These are phyloP conservation scores for Cydia fagiglandana DNA, from an alignment of 1,140 invertebrate species.

Conservation along the genomic window DNA sequence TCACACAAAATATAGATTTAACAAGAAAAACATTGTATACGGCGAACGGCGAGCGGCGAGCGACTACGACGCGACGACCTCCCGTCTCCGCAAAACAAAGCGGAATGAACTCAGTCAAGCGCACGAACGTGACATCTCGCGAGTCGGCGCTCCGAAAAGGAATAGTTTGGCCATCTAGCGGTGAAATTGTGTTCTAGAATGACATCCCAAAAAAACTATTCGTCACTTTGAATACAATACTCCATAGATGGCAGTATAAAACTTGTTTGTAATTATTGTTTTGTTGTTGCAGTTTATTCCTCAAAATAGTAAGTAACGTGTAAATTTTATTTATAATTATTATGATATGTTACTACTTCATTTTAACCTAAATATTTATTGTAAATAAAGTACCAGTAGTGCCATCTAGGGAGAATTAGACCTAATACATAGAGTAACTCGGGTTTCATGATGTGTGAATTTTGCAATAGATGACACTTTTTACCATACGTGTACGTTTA, in stretches of 20 bases:
- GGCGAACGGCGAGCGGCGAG: slow-evolving; percentile 55
- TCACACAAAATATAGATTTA: slow-evolving; percentile 51
- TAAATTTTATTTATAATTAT: not conserved
- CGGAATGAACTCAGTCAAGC: slow-evolving; percentile 63
- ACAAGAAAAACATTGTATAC: slow-evolving; percentile 71
- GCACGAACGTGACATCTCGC: slow-evolving; percentile 59
- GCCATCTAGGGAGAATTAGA: not conserved
- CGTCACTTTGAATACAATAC: not conserved
- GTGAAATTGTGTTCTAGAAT: not conserved
- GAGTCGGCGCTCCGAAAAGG: slow-evolving; percentile 34
- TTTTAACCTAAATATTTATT: not conserved
- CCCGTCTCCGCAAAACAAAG: slow-evolving; percentile 77
- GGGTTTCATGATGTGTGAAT: not conserved
- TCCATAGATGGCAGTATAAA: not conserved
- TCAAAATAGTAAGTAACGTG: not conserved
- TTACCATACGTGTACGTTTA: not conserved
- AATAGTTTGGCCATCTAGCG: slow-evolving; percentile 25
- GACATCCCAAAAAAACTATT: not conserved
- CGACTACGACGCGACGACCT: slow-evolving; percentile 57
- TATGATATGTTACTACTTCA: no score
- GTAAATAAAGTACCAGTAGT: not conserved
- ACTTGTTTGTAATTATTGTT: not conserved
- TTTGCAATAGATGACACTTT: not conserved
- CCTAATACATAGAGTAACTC: not conserved
- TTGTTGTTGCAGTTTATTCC: not conserved